Base-by-base conservation (phyloP, 2,113 vertebrate species). In the Arenaria interpres region DNA sequence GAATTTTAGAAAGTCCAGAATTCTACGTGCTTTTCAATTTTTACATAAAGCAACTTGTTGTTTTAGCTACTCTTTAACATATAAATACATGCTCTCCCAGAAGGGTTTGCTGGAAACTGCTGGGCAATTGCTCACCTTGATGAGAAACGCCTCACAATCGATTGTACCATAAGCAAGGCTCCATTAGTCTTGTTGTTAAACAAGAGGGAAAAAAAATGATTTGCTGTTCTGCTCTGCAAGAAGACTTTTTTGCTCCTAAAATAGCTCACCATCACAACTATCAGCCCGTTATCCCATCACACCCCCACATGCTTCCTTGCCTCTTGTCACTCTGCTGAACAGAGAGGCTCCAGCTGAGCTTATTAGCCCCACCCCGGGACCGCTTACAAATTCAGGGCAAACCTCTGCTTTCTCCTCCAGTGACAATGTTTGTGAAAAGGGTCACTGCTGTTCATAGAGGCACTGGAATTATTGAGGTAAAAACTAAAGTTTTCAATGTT, bases 391-490 rank as follows among this genome's bases (percentile, higher is more conserved):
- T 82, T 67, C 27, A 7, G 62, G n/a, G 78, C 39, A 21, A 43
- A 59, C 9, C 10, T 14, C 23, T 4, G 2, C 2, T 9, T 6
- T 1, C 0, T 0, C 3, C 0, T 21, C 7, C 14, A 5, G 7
- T 3, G 0, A 6, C 1, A 1, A 63, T 85, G 57, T 67, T 85
- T 68, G 17, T 46, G 43, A 14, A 63, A 30, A 62, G 17, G 19
- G 5, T 41, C 10, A 1, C 28, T 51, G 39, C 39, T 46, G 0
- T 13, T 24, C 62, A 4, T 1, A 19, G 30, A 3, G 25, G 8
- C 6, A 16, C 56, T n/a, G 28, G 18, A 7, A 2, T 6, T 2
- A 23, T 24, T 9, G 84, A 82, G 90, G 95, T 88, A 94, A 88
- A 50, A 64, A 7, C 3, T 10, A 18, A 2, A 24, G 4, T 57